phyloP scores from a whole-genome alignment of 2,888 invertebrate genomes.

The Harmothoe impar region DNA sequence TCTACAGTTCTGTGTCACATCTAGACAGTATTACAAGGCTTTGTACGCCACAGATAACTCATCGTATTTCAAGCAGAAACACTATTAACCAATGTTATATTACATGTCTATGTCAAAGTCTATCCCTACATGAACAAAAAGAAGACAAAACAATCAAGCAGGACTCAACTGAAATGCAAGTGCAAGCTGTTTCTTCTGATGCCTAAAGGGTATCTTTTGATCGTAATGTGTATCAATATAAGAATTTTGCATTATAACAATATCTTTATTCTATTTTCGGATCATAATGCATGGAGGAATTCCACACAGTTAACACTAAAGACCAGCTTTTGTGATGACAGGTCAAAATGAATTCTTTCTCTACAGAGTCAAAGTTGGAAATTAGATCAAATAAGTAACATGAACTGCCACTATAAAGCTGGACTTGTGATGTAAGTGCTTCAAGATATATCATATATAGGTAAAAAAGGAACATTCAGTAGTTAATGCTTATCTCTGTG shows the following conservation, averaged over 20 bases:
- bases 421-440: neutral
- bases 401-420: neutral
- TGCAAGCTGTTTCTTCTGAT: conserved; percentile 10
- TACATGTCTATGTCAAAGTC: neutral
- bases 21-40: neutral
- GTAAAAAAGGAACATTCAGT: neutral
- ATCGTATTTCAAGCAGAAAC: neutral
- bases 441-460: neutral
- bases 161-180: conserved; percentile 36
- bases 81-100: neutral
- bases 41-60: neutral
- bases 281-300: neutral
- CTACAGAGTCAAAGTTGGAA: neutral
- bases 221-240: neutral
- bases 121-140: conserved; percentile 1
- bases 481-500: conserved; percentile 2
- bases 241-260: neutral
- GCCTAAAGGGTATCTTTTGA: neutral
- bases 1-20: neutral
- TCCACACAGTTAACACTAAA: conserved; percentile 25
- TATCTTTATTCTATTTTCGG: neutral
- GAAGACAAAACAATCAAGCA: neutral
- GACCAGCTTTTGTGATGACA: conserved; percentile 46
- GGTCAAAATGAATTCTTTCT: neutral
- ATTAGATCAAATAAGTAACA: neutral